A percentile compares a stretch with the other conserved stretches of the same genome.
Conservation (phyloP, 2,888 invertebrate genomes). For the Herminia tarsipennalis region DNA sequence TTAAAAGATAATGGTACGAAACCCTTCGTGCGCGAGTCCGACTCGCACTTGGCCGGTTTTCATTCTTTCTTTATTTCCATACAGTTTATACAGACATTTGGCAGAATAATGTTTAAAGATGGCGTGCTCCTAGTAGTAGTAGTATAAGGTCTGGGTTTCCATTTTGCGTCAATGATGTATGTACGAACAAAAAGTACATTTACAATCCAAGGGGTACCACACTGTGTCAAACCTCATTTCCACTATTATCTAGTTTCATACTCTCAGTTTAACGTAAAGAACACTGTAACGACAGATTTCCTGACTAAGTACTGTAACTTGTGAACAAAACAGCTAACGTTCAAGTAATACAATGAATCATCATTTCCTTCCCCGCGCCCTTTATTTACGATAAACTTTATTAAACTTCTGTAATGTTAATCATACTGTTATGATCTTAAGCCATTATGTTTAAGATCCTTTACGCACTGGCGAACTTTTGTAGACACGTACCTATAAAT, state of each 20-base stretch:
- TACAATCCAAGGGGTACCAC: not conserved
- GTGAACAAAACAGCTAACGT: slow-evolving; percentile 36
- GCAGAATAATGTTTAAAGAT: no score
- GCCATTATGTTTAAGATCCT: slow-evolving; percentile 52
- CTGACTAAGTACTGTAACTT: slow-evolving; percentile 35
- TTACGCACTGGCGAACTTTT: no score
- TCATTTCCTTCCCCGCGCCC: slow-evolving; percentile 20
- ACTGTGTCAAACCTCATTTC: no score
- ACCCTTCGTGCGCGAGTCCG: no score
- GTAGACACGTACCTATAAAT: no score
- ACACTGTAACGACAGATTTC: slow-evolving; percentile 35
- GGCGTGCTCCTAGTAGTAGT: no score
- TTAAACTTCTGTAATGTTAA: slow-evolving; percentile 39
- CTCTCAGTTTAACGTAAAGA: slow-evolving; percentile 19
- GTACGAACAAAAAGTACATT: not conserved
- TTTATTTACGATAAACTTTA: slow-evolving; percentile 42
- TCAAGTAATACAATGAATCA: slow-evolving; percentile 37
- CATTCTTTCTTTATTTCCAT: no score
- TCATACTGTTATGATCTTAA: slow-evolving; percentile 50
- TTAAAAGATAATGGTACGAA: no score
- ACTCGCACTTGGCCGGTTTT: no score
- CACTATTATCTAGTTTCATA: slow-evolving; percentile 9
- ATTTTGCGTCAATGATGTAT: no score
- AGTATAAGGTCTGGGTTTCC: no score
- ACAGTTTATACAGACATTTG: no score